These are phyloP conservation scores for Cynaeus angustus DNA, from an alignment of 2,888 invertebrate genomes.

Conservation along the genomic window DNA sequence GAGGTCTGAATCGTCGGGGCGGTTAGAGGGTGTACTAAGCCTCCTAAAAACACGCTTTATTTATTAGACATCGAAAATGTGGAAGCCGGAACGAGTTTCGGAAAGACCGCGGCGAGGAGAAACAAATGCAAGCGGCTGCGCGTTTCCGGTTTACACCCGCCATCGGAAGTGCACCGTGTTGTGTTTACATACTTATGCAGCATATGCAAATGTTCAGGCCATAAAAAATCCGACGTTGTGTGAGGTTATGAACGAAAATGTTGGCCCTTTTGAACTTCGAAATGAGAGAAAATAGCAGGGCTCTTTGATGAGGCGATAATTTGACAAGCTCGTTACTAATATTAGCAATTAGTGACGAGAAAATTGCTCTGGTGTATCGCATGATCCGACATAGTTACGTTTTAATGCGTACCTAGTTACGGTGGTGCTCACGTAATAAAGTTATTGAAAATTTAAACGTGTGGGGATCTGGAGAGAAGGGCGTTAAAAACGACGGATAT, in stretches of 20 bases:
- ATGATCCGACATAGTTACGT: conserved; percentile 16
- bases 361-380: conserved; percentile 22
- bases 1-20: conserved; percentile 25
- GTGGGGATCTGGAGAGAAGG: not conserved
- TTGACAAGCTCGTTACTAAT: conserved; percentile 36
- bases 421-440: conserved; percentile 5
- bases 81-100: conserved; percentile 38
- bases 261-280: too few relatives aligned
- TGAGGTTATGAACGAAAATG: conserved; percentile 63
- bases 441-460: conserved; percentile 11
- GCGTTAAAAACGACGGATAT: too few relatives aligned
- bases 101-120: conserved; percentile 32
- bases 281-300: not conserved
- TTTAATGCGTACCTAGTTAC: conserved; percentile 10
- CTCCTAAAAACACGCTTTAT: conserved; percentile 40
- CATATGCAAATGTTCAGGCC: conserved; percentile 64
- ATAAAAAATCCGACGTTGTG: conserved; percentile 66
- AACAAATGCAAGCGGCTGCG: conserved; percentile 64
- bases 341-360: conserved; percentile 32
- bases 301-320: conserved; percentile 24
- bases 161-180: conserved; percentile 66
- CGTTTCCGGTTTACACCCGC: conserved; percentile 66
- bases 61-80: conserved; percentile 29
- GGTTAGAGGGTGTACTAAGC: conserved; percentile 8
- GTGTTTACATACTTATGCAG: conserved; percentile 66